These are phyloP conservation scores for Muscina levida DNA, from an alignment of 2,888 invertebrate genomes.

Conservation along the genomic window DNA sequence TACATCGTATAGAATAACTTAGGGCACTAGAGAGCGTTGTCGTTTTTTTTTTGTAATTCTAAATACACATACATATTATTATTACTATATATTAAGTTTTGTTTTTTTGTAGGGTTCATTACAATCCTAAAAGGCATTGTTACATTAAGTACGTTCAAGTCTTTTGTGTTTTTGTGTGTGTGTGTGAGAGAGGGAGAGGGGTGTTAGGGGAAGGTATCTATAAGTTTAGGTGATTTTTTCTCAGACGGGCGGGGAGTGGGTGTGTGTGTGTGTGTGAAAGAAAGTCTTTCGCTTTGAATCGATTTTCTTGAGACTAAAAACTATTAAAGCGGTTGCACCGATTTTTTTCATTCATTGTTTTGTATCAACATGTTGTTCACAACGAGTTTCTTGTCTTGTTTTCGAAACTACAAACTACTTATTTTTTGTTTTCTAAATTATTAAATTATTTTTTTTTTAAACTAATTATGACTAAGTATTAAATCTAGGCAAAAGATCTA, in stretches of 20 bases:
- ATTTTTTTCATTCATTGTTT: conserved; percentile 52
- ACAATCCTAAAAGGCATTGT: conserved; percentile 32
- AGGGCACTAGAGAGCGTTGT: conserved; percentile 29
- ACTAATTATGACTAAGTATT: conserved; percentile 22
- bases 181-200: not conserved
- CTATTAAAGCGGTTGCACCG: conserved; percentile 64
- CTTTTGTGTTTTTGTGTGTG: conserved; percentile 38
- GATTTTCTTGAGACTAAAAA: conserved; percentile 49
- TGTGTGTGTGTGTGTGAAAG: not conserved
- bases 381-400: conserved; percentile 47
- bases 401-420: conserved; percentile 31
- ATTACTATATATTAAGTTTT: conserved; percentile 5
- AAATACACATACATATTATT: not conserved
- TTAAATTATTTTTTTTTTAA: conserved; percentile 5
- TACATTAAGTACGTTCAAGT: conserved; percentile 28
- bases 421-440: not conserved
- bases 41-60: not conserved
- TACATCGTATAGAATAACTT: conserved; percentile 16
- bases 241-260: not conserved
- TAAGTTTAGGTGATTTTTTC: no score
- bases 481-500: conserved; percentile 19
- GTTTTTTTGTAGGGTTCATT: not conserved
- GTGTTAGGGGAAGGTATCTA: not conserved
- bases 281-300: conserved; percentile 53
- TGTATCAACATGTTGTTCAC: conserved; percentile 52